phyloP scores from a whole-genome alignment of 1,140 invertebrate genomes.

The Danaus melanippus region DNA sequence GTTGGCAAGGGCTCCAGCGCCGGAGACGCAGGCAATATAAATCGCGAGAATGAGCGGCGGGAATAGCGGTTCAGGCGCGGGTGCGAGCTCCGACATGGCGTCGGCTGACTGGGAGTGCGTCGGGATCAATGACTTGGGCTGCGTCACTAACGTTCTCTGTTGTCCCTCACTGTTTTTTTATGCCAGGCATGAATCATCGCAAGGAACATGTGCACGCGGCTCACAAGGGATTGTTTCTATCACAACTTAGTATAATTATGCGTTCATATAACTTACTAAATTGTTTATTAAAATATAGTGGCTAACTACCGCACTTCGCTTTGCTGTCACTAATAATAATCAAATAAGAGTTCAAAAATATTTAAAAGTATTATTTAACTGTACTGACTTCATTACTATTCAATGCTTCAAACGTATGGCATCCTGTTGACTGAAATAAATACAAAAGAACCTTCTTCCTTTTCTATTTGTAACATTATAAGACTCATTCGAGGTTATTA shows the following conservation, averaged over 20 bases:
- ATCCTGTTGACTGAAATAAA: constrained; percentile 25
- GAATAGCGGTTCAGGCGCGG: constrained; percentile 34
- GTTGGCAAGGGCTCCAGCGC: constrained; percentile 50
- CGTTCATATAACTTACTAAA: neutral
- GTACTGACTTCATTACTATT: constrained; percentile 44
- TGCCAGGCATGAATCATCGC: constrained; percentile 57
- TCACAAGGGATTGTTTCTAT: constrained; percentile 7
- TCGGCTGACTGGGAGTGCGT: constrained; percentile 48
- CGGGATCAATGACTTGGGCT: constrained; percentile 63
- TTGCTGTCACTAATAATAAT: constrained; percentile 2
- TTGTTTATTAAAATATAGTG: too few species aligned
- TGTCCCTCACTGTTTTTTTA: constrained; percentile 49
- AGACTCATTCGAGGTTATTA: too few species aligned
- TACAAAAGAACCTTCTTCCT: too few species aligned
- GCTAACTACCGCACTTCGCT: too few species aligned
- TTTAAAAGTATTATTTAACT: constrained; percentile 28
- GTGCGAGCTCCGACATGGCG: constrained; percentile 48
- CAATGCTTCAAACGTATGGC: constrained; percentile 33
- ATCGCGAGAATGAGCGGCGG: constrained; percentile 45
- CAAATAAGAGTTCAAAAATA: constrained; percentile 18
- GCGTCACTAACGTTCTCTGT: constrained; percentile 59
- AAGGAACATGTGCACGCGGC: constrained; percentile 45
- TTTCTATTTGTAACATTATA: too few species aligned
- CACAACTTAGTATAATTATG: constrained; percentile 4
- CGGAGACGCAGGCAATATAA: constrained; percentile 48